Conservation (phyloP, 2,113 vertebrate species). For the Australoheros scitulus region DNA sequence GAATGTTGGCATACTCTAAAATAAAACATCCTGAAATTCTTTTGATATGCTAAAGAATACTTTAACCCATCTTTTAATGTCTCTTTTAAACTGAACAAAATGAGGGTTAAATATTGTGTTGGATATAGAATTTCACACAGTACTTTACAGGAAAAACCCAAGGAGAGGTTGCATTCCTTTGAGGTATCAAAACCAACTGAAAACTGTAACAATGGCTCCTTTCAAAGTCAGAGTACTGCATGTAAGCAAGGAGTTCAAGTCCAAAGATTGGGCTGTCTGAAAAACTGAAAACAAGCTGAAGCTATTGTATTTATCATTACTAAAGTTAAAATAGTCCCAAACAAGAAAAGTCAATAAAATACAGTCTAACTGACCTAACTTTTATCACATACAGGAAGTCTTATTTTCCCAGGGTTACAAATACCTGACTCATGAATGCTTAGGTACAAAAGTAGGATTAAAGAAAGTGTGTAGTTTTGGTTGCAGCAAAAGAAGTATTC, state of each 20-base stretch:
- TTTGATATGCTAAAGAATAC: neutral
- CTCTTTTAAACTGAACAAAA: neutral
- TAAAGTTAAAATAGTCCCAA: neutral
- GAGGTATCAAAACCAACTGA: neutral
- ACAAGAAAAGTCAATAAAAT: neutral
- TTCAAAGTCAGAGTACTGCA: neutral
- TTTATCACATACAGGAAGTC: neutral
- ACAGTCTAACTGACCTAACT: neutral
- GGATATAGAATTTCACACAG: neutral
- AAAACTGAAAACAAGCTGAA: slow-evolving; percentile 10
- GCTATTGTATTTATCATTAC: neutral
- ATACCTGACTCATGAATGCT: neutral
- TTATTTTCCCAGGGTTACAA: neutral
- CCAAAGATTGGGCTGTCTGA: slow-evolving; percentile 10
- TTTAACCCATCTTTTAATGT: neutral
- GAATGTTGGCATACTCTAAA: neutral
- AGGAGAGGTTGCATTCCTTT: neutral
- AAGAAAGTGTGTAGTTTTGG: slow-evolving; percentile 1
- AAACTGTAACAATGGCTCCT: slow-evolving; percentile 36
- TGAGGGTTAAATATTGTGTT: neutral
- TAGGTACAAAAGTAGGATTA: neutral
- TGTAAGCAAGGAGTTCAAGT: neutral
- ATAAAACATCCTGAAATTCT: neutral
- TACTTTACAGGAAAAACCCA: neutral
- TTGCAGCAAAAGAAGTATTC: neutral